phyloP scores from a whole-genome alignment of 2,888 invertebrate genomes.

The Callyntrura sp. region DNA sequence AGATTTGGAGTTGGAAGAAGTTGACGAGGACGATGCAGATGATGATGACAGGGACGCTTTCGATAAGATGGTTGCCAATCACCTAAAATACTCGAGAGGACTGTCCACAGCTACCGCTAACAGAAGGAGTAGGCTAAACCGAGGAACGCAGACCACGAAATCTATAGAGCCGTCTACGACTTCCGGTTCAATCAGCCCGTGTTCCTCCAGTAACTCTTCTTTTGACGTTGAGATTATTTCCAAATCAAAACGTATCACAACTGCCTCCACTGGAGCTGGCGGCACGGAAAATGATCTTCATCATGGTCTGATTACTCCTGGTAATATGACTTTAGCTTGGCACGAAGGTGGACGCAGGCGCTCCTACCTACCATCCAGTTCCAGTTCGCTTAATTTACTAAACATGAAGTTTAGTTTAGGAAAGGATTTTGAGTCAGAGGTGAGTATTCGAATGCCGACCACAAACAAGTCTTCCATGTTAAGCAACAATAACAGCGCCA shows the following conservation, averaged over 20 bases:
- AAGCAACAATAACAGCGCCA: conserved; percentile 3
- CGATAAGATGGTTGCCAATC: conserved; percentile 79
- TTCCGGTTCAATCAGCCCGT: conserved; percentile 71
- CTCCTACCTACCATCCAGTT: conserved; percentile 77
- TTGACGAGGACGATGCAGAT: conserved; percentile 56
- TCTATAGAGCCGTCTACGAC: conserved; percentile 77
- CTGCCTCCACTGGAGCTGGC: conserved; percentile 61
- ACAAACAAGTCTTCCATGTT: conserved; percentile 68
- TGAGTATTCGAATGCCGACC: conserved; percentile 79
- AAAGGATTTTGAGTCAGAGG: conserved; percentile 81
- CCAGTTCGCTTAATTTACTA: conserved; percentile 78
- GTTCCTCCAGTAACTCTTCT: conserved; percentile 77
- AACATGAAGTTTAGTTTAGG: conserved; percentile 81
- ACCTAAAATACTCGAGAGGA: conserved; percentile 75
- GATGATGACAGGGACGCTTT: conserved; percentile 78
- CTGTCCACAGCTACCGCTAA: conserved; percentile 49
- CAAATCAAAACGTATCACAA: conserved; percentile 77
- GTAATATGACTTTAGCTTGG: conserved; percentile 73
- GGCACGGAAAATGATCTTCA: conserved; percentile 13
- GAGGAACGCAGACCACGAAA: conserved; percentile 79
- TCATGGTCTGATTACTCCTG: conserved; percentile 59
- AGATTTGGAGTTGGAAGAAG: conserved; percentile 70
- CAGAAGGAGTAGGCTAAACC: conserved; percentile 72
- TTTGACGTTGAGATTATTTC: conserved; percentile 83
- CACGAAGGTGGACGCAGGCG: conserved; percentile 70